Evolutionary conservation across 2,797 vertebrate species (phyloP).

Genomic region (Eulemur coronatus): DNA sequence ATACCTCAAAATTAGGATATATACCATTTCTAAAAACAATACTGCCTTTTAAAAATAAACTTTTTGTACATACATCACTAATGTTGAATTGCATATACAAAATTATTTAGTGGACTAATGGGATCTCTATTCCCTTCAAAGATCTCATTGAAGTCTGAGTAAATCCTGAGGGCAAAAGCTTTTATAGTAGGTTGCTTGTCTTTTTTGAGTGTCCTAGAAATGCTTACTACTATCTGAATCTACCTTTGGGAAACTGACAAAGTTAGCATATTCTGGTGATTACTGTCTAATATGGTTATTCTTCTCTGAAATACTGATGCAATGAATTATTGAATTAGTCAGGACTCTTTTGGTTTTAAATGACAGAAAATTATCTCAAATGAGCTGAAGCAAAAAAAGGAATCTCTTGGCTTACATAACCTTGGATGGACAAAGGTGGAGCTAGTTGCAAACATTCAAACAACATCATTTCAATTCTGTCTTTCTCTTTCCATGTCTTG

Average conservation of each 20-base stretch:
- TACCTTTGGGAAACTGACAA: constrained; percentile 16
- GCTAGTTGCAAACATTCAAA: background rate
- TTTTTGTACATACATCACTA: background rate
- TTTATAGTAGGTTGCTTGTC: constrained; percentile 28
- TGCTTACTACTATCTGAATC: constrained; percentile 33
- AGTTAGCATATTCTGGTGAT: constrained; percentile 32
- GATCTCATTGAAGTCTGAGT: background rate
- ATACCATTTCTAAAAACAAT: constrained; percentile 38
- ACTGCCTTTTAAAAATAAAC: background rate
- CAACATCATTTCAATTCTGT: background rate
- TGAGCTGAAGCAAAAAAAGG: background rate
- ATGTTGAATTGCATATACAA: background rate
- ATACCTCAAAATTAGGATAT: constrained; percentile 27
- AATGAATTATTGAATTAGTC: constrained; percentile 12
- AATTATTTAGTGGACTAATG: background rate
- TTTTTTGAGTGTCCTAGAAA: constrained; percentile 26
- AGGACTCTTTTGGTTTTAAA: constrained; percentile 8
- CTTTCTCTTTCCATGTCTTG: constrained; percentile 15
- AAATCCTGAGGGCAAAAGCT: background rate
- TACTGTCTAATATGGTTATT: constrained; percentile 35
- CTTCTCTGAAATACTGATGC: background rate
- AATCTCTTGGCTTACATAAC: background rate
- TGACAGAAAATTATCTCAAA: constrained; percentile 32
- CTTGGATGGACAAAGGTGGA: background rate
- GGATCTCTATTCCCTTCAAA: constrained; percentile 9